Percentiles rank a stretch among this genome's conserved stretches.
Evolutionary conservation across 2,113 vertebrate species (phyloP).

Genomic region (Hylia prasina): DNA sequence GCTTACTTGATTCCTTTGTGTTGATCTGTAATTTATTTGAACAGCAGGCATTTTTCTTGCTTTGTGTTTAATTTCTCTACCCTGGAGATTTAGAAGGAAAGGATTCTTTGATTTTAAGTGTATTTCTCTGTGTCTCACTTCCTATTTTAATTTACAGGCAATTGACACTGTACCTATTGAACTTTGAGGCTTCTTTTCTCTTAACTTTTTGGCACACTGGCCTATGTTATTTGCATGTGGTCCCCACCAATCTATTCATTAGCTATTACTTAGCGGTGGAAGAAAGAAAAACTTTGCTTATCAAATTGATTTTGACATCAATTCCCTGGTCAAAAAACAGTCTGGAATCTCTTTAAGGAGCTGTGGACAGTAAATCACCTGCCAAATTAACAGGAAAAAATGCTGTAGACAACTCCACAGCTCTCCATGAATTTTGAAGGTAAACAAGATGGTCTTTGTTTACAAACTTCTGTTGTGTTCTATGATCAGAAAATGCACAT

Average conservation of each 20-base stretch:
- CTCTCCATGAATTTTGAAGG: background rate
- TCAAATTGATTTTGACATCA: slow-evolving; percentile 23
- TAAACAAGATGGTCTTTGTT: background rate
- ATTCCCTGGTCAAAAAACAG: background rate
- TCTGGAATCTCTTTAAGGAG: background rate
- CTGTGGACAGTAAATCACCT: background rate
- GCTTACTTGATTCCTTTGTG: background rate
- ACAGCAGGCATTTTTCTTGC: background rate
- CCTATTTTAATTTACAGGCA: background rate
- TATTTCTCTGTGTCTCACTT: background rate
- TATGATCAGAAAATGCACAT: background rate
- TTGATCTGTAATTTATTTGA: background rate
- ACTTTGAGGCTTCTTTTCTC: background rate
- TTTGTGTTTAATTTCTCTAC: background rate
- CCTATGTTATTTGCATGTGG: background rate
- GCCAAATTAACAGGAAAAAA: background rate
- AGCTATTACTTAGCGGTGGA: background rate
- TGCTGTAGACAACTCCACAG: background rate
- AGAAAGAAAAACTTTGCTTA: background rate
- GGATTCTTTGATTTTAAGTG: background rate
- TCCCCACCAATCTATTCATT: background rate
- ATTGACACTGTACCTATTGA: background rate
- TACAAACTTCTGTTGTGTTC: background rate
- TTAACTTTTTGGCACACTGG: background rate
- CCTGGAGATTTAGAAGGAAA: background rate